Percentiles rank a stretch among this genome's conserved stretches.
Conservation (phyloP, 2,888 invertebrate genomes). For the Spialia ferax region DNA sequence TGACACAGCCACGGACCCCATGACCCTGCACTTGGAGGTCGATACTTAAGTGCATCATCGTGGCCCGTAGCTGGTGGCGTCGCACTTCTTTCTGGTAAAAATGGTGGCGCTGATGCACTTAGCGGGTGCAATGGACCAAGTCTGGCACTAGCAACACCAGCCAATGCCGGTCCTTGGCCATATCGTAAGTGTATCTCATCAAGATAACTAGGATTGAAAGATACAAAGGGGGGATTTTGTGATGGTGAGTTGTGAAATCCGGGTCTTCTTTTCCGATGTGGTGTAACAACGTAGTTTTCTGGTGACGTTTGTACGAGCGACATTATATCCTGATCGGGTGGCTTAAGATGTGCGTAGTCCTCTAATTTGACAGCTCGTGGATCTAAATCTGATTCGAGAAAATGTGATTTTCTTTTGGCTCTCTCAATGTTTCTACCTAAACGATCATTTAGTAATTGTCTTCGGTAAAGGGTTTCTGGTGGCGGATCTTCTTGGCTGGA, state of each 20-base stretch:
- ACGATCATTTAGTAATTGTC: slow-evolving; percentile 87
- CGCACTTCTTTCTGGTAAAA: slow-evolving; percentile 87
- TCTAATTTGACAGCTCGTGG: slow-evolving; percentile 88
- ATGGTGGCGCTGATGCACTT: slow-evolving; percentile 92
- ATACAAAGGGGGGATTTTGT: slow-evolving; percentile 95
- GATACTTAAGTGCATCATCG: slow-evolving; percentile 86
- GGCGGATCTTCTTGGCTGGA: slow-evolving; percentile 83
- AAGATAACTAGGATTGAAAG: slow-evolving; percentile 92
- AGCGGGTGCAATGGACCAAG: slow-evolving; percentile 87
- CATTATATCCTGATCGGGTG: slow-evolving; percentile 90
- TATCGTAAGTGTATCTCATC: slow-evolving; percentile 90
- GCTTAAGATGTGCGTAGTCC: slow-evolving; percentile 88
- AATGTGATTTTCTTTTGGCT: slow-evolving; percentile 88
- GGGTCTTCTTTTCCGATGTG: slow-evolving; percentile 94
- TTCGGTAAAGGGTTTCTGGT: slow-evolving; percentile 85
- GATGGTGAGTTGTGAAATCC: slow-evolving; percentile 96
- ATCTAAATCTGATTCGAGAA: slow-evolving; percentile 90
- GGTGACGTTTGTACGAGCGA: slow-evolving; percentile 90
- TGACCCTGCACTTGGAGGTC: slow-evolving; percentile 91
- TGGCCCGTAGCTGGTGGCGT: slow-evolving; percentile 88
- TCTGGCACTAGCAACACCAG: slow-evolving; percentile 83
- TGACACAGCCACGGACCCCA: slow-evolving; percentile 90
- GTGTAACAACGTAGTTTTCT: slow-evolving; percentile 95
- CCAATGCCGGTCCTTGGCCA: slow-evolving; percentile 86
- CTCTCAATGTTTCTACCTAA: slow-evolving; percentile 87